phyloP scores from a whole-genome alignment of 2,888 invertebrate species.

The Eulithis testata region DNA sequence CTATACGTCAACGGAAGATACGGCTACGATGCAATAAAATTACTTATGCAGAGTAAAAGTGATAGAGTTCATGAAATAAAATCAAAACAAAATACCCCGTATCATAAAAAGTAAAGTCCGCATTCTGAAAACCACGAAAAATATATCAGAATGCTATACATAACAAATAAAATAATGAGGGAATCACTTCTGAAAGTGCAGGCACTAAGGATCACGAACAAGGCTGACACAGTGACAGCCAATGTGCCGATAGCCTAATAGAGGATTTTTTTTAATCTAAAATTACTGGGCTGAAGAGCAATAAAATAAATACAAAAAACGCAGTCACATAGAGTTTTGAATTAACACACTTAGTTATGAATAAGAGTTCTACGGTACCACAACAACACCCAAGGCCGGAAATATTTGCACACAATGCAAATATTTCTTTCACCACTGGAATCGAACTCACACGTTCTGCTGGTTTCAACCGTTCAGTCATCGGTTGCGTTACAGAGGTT shows the following conservation, averaged over 20 bases:
- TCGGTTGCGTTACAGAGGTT: background rate
- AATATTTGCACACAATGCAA: background rate
- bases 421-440: background rate
- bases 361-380: background rate
- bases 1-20: constrained; percentile 8
- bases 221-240: constrained; percentile 59
- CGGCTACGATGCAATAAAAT: background rate
- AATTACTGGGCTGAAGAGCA: constrained; percentile 1
- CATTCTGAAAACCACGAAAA: too few species aligned
- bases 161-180: background rate
- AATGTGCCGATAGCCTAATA: constrained; percentile 50
- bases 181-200: constrained; percentile 55
- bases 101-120: too few species aligned
- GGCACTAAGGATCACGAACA: constrained; percentile 66
- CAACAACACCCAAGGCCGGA: background rate
- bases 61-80: background rate
- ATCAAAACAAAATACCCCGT: background rate
- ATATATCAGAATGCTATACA: too few species aligned
- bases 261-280: background rate
- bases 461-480: background rate
- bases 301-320: background rate
- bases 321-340: background rate
- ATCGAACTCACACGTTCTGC: background rate
- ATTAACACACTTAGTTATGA: background rate
- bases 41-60: background rate